Conservation (phyloP, 2,888 invertebrate genomes). For the Chirona hameri region DNA sequence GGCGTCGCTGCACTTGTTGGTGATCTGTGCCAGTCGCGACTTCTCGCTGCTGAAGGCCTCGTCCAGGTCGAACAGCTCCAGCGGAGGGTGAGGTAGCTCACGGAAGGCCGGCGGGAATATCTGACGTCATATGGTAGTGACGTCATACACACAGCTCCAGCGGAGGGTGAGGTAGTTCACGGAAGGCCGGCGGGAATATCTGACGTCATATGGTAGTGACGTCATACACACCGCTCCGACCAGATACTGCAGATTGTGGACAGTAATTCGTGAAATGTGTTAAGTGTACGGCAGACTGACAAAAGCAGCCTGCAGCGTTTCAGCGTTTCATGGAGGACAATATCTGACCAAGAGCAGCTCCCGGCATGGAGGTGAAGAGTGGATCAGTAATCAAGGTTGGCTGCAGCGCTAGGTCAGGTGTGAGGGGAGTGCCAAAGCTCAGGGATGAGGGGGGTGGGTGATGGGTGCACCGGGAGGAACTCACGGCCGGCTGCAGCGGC, state of each 20-base stretch:
- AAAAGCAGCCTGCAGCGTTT: no score
- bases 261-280: no score
- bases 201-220: constrained; percentile 45
- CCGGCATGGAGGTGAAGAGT: no score
- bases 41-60: constrained; percentile 94
- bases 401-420: no score
- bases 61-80: constrained; percentile 94
- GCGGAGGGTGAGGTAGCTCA: constrained; percentile 82
- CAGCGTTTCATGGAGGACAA: no score
- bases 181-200: constrained; percentile 94
- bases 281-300: no score
- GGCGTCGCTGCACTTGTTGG: constrained; percentile 75
- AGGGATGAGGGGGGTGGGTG: no score
- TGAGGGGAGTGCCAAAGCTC: no score
- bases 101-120: constrained; percentile 94
- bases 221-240: constrained; percentile 65
- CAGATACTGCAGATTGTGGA: no score
- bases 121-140: constrained; percentile 50
- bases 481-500: constrained; percentile 84
- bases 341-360: no score
- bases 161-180: constrained; percentile 86
- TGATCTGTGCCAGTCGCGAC: constrained; percentile 80
- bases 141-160: constrained; percentile 66
- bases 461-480: constrained; percentile 43
- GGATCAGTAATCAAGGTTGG: no score